Evolutionary conservation across 2,113 vertebrate species (phyloP).

Genomic region (Butastur rufipennis): DNA sequence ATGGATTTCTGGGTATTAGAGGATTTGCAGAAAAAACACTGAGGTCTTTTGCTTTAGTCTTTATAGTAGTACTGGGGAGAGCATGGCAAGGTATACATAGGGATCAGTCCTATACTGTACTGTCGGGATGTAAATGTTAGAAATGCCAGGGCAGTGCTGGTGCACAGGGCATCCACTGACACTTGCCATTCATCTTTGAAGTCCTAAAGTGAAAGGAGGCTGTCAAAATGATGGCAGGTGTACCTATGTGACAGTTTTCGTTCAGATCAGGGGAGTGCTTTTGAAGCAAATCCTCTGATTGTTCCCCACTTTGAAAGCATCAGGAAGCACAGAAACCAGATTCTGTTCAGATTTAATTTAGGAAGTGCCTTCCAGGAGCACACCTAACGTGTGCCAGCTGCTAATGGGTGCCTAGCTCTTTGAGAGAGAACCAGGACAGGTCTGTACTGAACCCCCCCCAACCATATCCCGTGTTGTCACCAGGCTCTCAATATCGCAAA

Average conservation of each 20-base stretch:
- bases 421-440: not conserved
- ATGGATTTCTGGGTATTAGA: not conserved
- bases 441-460: not conserved
- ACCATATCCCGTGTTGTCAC: too few relatives aligned
- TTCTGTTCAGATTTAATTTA: not conserved
- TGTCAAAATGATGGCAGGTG: not conserved
- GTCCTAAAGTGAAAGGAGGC: not conserved
- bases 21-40: not conserved
- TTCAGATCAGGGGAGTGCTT: not conserved
- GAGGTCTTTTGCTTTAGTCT: not conserved
- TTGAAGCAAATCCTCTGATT: not conserved
- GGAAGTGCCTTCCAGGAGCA: not conserved
- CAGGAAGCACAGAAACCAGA: not conserved
- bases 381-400: too few relatives aligned
- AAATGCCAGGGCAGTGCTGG: not conserved
- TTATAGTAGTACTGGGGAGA: not conserved
- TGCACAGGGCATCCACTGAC: not conserved
- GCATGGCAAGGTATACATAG: accelerated
- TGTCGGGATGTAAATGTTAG: not conserved
- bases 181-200: not conserved
- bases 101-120: not conserved
- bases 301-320: not conserved
- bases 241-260: not conserved
- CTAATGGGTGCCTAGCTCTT: not conserved
- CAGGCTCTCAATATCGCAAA: not conserved